These are phyloP conservation scores for Diphyllodes magnificus DNA, from an alignment of 2,113 vertebrate species.

Conservation along the genomic window DNA sequence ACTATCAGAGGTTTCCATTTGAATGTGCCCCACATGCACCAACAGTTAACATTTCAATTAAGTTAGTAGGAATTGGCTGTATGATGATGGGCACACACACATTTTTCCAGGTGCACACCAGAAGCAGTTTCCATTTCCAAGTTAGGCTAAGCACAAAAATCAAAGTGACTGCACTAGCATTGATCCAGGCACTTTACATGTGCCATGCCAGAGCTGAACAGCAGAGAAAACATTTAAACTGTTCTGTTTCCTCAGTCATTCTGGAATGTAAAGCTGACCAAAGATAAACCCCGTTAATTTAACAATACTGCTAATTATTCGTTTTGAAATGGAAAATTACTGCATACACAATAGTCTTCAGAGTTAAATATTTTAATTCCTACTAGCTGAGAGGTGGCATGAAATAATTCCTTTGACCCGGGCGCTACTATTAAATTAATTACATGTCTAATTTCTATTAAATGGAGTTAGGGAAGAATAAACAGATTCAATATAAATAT, in stretches of 20 bases:
- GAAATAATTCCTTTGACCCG: slow-evolving; percentile 35
- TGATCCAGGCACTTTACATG: not conserved
- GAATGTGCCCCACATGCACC: not conserved
- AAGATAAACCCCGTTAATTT: slow-evolving; percentile 34
- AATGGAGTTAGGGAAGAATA: not conserved
- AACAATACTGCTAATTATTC: slow-evolving; percentile 21
- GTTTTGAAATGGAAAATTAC: slow-evolving; percentile 35
- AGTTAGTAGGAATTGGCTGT: not conserved
- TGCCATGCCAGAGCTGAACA: not conserved
- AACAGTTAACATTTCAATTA: not conserved
- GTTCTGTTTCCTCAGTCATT: not conserved
- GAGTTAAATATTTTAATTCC: slow-evolving; percentile 25
- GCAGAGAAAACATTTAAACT: not conserved
- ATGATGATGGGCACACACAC: not conserved
- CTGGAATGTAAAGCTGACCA: not conserved
- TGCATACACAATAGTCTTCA: not conserved
- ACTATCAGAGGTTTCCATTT: not conserved
- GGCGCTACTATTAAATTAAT: slow-evolving; percentile 40
- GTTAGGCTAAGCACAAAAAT: not conserved
- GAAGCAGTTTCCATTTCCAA: not conserved
- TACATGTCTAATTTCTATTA: not conserved
- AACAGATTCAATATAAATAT: not conserved
- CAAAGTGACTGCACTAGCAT: not conserved
- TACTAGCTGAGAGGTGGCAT: not conserved
- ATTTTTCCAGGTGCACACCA: not conserved